A percentile compares a stretch with the other conserved stretches of the same genome.
These are phyloP conservation scores for Eciton burchellii DNA, from an alignment of 1,140 invertebrate genomes.

Conservation along the genomic window DNA sequence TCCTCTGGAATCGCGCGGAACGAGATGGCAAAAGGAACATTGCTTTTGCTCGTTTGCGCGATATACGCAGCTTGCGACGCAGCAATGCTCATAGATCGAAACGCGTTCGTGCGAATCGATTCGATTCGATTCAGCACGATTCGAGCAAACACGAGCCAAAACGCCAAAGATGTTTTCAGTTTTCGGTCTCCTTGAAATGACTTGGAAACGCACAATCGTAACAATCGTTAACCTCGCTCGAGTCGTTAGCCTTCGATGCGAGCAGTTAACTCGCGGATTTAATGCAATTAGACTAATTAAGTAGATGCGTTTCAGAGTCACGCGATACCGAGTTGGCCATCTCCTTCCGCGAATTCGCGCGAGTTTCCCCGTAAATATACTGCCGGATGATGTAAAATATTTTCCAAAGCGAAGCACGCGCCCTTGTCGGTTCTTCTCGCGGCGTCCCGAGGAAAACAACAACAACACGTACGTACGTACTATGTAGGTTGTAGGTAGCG, in stretches of 20 bases:
- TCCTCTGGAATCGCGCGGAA: background rate
- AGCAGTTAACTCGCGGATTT: constrained; percentile 12
- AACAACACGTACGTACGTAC: too few relatives aligned
- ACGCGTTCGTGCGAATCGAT: too few relatives aligned
- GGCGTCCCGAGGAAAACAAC: constrained; percentile 33
- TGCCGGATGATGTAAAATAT: too few relatives aligned
- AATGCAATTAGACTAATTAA: constrained; percentile 37
- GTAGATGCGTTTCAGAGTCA: constrained; percentile 7
- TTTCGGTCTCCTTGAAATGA: background rate
- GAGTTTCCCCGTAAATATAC: too few relatives aligned
- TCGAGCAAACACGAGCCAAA: too few relatives aligned
- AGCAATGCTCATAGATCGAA: too few relatives aligned
- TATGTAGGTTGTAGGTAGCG: constrained; percentile 20
- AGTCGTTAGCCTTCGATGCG: constrained; percentile 18
- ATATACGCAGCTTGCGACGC: too few relatives aligned
- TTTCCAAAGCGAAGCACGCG: background rate
- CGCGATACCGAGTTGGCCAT: background rate
- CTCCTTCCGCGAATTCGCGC: too few relatives aligned
- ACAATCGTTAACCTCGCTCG: constrained; percentile 17
- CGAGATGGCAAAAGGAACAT: background rate
- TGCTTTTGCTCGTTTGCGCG: too few relatives aligned
- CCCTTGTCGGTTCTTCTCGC: constrained; percentile 4
- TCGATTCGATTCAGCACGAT: too few relatives aligned
- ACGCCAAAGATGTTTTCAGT: background rate
- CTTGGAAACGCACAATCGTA: background rate